These are phyloP conservation scores for Paramuricea clavata DNA, from an alignment of 92 coral and sea anemone species.

Conservation along the genomic window DNA sequence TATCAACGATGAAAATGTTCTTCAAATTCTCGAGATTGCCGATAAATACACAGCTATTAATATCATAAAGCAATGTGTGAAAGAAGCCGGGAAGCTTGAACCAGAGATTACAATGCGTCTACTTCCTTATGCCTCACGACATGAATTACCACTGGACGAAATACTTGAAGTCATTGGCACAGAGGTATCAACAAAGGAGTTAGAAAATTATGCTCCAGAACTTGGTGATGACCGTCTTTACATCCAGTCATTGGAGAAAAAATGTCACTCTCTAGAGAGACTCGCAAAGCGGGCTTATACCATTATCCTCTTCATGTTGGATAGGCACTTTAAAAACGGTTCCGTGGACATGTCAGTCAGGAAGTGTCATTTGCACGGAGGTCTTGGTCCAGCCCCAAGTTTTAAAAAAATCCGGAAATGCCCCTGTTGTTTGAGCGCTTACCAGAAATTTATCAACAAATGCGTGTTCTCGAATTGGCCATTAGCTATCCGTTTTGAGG, in stretches of 20 bases:
- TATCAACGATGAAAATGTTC: neutral
- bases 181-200: neutral
- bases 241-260: neutral
- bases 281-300: neutral
- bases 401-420: too few relatives aligned
- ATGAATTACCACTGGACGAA: neutral
- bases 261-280: neutral
- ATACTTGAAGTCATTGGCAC: conserved; percentile 16
- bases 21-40: conserved; percentile 12
- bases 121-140: conserved; percentile 13
- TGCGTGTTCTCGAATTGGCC: too few relatives aligned
- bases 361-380: too few relatives aligned
- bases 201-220: neutral
- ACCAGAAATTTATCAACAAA: too few relatives aligned
- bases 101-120: neutral
- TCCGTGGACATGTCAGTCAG: too few relatives aligned
- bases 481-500: too few relatives aligned
- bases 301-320: too few relatives aligned
- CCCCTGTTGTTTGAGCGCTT: too few relatives aligned
- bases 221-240: neutral
- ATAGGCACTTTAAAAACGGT: too few relatives aligned
- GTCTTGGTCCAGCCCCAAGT: too few relatives aligned
- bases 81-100: neutral
- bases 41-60: conserved; percentile 11
- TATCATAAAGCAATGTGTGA: conserved; percentile 8